Percentiles rank a stretch among this genome's conserved stretches.
These are phyloP conservation scores for Dendrolimus kikuchii DNA, from an alignment of 1,140 invertebrate species.

Conservation along the genomic window DNA sequence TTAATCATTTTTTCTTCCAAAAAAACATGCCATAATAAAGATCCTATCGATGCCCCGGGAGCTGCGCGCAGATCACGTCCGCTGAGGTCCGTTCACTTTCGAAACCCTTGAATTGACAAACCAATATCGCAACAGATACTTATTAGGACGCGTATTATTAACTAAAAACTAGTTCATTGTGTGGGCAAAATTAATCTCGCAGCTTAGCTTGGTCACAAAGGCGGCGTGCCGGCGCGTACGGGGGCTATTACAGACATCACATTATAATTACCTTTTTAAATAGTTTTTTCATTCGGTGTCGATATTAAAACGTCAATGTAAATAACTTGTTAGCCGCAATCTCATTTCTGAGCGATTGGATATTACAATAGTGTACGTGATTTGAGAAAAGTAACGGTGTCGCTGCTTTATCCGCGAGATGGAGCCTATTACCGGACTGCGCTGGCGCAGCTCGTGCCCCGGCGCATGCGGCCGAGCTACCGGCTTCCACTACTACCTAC, in stretches of 20 bases:
- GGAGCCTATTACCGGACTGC: conserved; percentile 48
- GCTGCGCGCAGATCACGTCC: conserved; percentile 11
- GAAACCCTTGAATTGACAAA: conserved; percentile 56
- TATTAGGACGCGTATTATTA: conserved; percentile 56
- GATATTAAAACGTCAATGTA: conserved; percentile 72
- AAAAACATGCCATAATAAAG: conserved; percentile 52
- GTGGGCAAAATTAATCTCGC: conserved; percentile 64
- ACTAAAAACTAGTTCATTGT: conserved; percentile 61
- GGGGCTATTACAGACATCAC: conserved; percentile 59
- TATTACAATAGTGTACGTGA: conserved; percentile 72
- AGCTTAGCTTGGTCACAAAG: conserved; percentile 65
- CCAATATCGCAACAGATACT: conserved; percentile 57
- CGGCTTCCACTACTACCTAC: background rate
- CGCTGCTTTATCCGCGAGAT: conserved; percentile 64
- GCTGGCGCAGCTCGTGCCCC: conserved; percentile 30
- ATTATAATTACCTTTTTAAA: conserved; percentile 72
- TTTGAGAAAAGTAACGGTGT: conserved; percentile 69
- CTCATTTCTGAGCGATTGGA: conserved; percentile 70
- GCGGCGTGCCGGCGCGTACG: conserved; percentile 56
- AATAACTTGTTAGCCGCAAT: conserved; percentile 72
- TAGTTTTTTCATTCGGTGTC: conserved; percentile 61
- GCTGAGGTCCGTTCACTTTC: conserved; percentile 27
- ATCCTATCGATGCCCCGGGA: conserved; percentile 46
- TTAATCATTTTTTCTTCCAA: conserved; percentile 56
- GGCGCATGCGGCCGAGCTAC: conserved; percentile 7